These are phyloP conservation scores for Dysmachus trigonus DNA, from an alignment of 2,888 invertebrate species.

Conservation along the genomic window DNA sequence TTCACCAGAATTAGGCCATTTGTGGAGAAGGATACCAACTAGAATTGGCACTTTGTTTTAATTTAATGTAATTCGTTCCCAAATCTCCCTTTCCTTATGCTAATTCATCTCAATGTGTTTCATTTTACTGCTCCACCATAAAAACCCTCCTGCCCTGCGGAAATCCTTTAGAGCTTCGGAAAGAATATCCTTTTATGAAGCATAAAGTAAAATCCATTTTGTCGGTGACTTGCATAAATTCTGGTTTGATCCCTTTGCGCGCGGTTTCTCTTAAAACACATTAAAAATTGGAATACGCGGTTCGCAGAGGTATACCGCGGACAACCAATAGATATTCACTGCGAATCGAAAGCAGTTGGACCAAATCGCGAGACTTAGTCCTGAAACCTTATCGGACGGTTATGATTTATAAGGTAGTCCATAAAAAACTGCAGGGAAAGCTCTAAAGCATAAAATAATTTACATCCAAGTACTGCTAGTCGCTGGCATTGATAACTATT, in stretches of 20 bases:
- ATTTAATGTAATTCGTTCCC: not conserved
- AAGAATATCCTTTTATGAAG: conserved; percentile 6
- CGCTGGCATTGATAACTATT: conserved; percentile 6
- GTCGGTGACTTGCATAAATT: not conserved
- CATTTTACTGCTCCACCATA: not conserved
- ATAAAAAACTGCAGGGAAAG: not conserved
- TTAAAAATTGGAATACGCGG: not conserved
- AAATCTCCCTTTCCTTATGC: not conserved
- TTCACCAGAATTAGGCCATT: not conserved
- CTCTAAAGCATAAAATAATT: not conserved
- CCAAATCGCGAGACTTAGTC: not conserved
- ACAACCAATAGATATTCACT: not conserved
- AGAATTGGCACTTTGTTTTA: not conserved
- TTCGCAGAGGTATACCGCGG: not conserved
- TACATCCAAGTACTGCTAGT: not conserved
- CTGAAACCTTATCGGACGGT: not conserved
- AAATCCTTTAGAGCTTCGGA: not conserved
- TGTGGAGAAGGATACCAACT: not conserved
- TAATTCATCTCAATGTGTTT: conserved; percentile 1
- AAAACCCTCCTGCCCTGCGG: not conserved
- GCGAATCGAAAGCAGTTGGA: not conserved
- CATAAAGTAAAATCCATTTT: conserved; percentile 17
- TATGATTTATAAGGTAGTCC: not conserved
- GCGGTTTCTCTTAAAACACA: not conserved
- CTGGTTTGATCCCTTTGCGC: not conserved